These are phyloP conservation scores for Actias luna DNA, from an alignment of 2,888 invertebrate species.

Conservation along the genomic window DNA sequence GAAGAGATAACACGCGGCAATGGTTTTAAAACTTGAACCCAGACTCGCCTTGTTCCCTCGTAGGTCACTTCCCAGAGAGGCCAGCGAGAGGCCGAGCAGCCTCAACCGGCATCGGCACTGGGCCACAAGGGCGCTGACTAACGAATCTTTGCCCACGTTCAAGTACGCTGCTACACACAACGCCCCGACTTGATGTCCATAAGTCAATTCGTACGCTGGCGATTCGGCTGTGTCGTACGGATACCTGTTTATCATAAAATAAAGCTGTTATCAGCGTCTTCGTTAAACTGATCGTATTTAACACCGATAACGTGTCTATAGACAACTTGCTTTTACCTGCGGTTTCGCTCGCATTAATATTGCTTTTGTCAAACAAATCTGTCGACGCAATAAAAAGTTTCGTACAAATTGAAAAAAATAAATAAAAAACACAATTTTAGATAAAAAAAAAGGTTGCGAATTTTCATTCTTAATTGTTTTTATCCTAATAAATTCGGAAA, in stretches of 20 bases:
- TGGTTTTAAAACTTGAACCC: background rate
- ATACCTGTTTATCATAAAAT: slow-evolving; percentile 47
- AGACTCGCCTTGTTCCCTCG: slow-evolving; percentile 31
- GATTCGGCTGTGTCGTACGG: slow-evolving; percentile 65
- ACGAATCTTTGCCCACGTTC: slow-evolving; percentile 75
- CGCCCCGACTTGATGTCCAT: slow-evolving; percentile 69
- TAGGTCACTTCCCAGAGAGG: slow-evolving; percentile 43
- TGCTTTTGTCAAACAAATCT: too few species aligned
- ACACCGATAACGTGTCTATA: too few species aligned
- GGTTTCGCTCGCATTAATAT: too few species aligned
- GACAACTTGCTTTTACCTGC: too few species aligned
- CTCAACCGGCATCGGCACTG: slow-evolving; percentile 71
- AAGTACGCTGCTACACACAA: slow-evolving; percentile 67
- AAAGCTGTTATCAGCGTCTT: background rate
- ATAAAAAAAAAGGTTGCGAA: too few species aligned
- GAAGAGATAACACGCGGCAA: background rate
- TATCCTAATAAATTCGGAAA: too few species aligned
- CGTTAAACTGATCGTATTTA: background rate
- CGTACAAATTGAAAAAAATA: too few species aligned
- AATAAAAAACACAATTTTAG: too few species aligned
- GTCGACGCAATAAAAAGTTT: too few species aligned
- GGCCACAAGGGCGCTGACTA: slow-evolving; percentile 68
- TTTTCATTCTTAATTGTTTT: too few species aligned
- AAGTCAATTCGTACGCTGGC: slow-evolving; percentile 67
- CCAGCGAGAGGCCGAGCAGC: slow-evolving; percentile 62